Evolutionary conservation across 2,888 invertebrate genomes (phyloP).

Genomic region (Podabrus alpinus): DNA sequence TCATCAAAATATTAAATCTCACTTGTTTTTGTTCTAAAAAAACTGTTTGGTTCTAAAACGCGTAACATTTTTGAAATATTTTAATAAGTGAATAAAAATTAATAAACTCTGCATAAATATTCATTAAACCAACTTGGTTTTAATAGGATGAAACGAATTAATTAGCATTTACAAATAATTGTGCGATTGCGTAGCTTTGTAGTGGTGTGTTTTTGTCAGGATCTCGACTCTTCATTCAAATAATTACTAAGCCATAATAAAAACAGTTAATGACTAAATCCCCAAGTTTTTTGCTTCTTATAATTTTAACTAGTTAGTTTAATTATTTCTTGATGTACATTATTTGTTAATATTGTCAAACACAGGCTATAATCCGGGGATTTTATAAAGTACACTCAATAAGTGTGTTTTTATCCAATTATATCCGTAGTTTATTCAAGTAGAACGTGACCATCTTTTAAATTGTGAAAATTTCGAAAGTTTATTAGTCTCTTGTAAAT

Average conservation of each 20-base stretch:
- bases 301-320: conserved; percentile 36
- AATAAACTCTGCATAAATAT: not conserved
- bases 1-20: not conserved
- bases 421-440: not conserved
- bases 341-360: conserved; percentile 10
- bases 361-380: conserved; percentile 17
- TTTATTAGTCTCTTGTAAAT: not conserved
- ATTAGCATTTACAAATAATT: conserved; percentile 31
- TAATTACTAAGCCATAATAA: conserved; percentile 30
- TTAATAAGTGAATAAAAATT: not conserved
- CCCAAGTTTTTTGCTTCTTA: conserved; percentile 34
- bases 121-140: conserved; percentile 26
- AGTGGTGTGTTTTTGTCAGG: conserved; percentile 29
- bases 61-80: not conserved
- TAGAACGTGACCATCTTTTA: not conserved
- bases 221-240: conserved; percentile 31
- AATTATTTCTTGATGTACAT: conserved; percentile 14
- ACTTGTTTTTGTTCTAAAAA: not conserved
- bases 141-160: conserved; percentile 20
- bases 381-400: not conserved
- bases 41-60: not conserved
- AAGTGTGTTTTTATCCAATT: not conserved
- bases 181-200: conserved; percentile 29
- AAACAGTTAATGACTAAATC: conserved; percentile 38
- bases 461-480: not conserved